Evolutionary conservation across 2,888 invertebrate genomes (phyloP), one percentile per base, ranked within the genome.

Genomic region (Ommatoiulus sabulosus): DNA sequence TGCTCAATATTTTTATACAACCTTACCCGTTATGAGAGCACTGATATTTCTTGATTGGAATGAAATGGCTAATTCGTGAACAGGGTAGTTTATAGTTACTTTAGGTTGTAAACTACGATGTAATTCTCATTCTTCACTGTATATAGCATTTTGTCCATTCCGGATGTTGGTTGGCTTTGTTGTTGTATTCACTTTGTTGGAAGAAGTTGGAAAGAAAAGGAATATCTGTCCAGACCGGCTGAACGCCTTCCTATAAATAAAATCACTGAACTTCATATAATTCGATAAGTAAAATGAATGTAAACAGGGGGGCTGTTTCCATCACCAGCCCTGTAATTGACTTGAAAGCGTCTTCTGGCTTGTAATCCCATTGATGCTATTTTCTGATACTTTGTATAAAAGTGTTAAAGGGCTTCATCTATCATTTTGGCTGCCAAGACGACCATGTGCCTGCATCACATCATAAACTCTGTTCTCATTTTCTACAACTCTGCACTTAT

Each of bases 371-470:
- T 87, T 87, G 87, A 87, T 87, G 87, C 87, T 63, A 87, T 87
- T 87, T 57, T 87, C 87, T 87, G 87, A 87, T 87, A 63, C 63
- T 87, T 87, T 57, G 63, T 87, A 63, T 87, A 87, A 87, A 87
- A 87, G 87, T 87, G 63, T 87, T 87, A 87, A 87, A 63, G 87
- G 87, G 87, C 52, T 87, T 87, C 87, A 87, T 87, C 63, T 87
- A 63, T 87, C 87, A 87, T 87, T 44, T 87, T 57, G 57, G 52
- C 63, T 87, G 86, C 86, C 86, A 86, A 86, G 86, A 44, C 48
- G 86, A 86, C 44, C 46, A 86, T 86, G 86, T 44, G 86, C 80
- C 80, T 80, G 35, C 35, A 80, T 35, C 80, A 80, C 80, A 80
- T 80, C 80, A 80, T 80, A 80, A 80, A 80, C 80, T 43, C 80